A percentile compares a stretch with the other conserved stretches of the same genome.
Evolutionary conservation across 1,140 invertebrate genomes (phyloP).

Genomic region (Zaprionus davidi): DNA sequence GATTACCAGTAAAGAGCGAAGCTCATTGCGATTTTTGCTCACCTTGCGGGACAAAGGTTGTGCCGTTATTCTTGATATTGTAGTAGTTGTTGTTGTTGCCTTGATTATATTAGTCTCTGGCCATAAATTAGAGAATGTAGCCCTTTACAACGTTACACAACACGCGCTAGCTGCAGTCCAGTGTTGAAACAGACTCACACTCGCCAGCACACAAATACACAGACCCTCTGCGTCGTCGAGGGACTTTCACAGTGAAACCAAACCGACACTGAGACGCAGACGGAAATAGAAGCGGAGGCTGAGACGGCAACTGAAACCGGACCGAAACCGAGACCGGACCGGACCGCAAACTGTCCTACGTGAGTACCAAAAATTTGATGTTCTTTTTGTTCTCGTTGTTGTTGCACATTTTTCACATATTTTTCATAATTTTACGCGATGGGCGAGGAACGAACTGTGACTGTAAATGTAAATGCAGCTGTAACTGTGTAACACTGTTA

Average conservation of each 20-base stretch:
- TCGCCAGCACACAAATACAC: slow-evolving; percentile 18
- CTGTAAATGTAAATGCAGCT: slow-evolving; percentile 1
- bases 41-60: slow-evolving; percentile 66
- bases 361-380: slow-evolving; percentile 21
- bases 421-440: slow-evolving; percentile 74
- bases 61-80: slow-evolving; percentile 29
- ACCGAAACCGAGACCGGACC: slow-evolving; percentile 25
- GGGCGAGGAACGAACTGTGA: not conserved
- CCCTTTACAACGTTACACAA: slow-evolving; percentile 60
- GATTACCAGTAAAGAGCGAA: slow-evolving; percentile 6
- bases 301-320: slow-evolving; percentile 11
- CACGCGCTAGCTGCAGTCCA: slow-evolving; percentile 31
- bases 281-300: not conserved
- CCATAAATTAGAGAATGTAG: slow-evolving; percentile 78
- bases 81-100: slow-evolving; percentile 42
- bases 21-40: slow-evolving; percentile 27
- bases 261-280: slow-evolving; percentile 7
- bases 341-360: slow-evolving; percentile 34
- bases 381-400: slow-evolving; percentile 40
- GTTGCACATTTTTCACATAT: slow-evolving; percentile 71
- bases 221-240: slow-evolving; percentile 10
- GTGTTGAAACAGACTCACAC: slow-evolving; percentile 22
- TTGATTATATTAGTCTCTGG: slow-evolving; percentile 64
- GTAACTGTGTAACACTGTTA: slow-evolving; percentile 35
- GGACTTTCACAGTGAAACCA: slow-evolving; percentile 14